Evolutionary conservation across 1,140 invertebrate species (phyloP), one percentile per base, ranked within the genome.

Genomic region (Babylonia areolata): DNA sequence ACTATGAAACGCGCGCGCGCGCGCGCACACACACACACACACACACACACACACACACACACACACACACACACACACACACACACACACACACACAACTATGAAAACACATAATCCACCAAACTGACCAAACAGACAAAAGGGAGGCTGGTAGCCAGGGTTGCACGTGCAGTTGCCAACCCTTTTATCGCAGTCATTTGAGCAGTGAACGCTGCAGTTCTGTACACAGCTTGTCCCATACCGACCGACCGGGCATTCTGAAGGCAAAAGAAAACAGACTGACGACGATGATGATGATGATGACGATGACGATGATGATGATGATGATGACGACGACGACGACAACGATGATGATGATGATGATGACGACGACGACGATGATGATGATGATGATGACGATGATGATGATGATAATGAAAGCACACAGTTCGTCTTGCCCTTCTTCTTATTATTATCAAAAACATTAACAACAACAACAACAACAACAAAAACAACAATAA

Each of bases 151-250:
- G 2, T 31, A 79, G 12, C 77, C 77, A 3, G 39, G 37, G 15
- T 28, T 46, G 77, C 77, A 79, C 77, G 77, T 79, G 77, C 77
- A 79, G 39, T 79, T 12, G 12, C 77, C 77, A 31, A 35, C 20
- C 12, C 11, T 46, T 46, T 79, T 79, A 39, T 79, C 40, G 23
- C 77, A 79, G 20, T 42, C 37, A 28, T 79, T 35, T 12, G 20
- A 23, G 28, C 77, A 79, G 3, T 42, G 20, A 5, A 3, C 23
- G 77, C 77, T 79, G 77, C 77, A 79, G 39, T 42, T 42, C 77
- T 20, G 3, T 11, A 2, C 39, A 39, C 77, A 79, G 77, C 23
- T 15, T 20, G 3, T 2, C 2, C 77, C 77, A 23, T 79, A 79
- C 6, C 15, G 3, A 3, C 77, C 40, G n/a, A 42, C 40, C 77